A percentile compares a stretch with the other conserved stretches of the same genome.
Conservation (phyloP, 2,113 vertebrate species). For the Trematomus loennbergii region DNA sequence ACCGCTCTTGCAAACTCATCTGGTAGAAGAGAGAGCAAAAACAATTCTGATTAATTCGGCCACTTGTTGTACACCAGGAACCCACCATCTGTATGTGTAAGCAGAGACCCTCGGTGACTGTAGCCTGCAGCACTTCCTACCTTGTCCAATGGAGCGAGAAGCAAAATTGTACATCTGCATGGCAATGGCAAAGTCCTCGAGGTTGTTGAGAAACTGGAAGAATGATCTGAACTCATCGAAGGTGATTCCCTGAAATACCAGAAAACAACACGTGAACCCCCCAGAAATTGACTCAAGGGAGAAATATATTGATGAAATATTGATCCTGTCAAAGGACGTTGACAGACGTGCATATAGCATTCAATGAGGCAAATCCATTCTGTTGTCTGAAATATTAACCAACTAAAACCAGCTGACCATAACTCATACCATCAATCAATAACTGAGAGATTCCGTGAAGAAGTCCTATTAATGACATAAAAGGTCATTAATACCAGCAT, state of each 20-base stretch:
- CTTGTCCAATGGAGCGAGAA: slow-evolving; percentile 96
- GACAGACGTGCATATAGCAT: slow-evolving; percentile 35
- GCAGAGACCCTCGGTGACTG: not conserved
- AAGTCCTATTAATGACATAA: slow-evolving; percentile 41
- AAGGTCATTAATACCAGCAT: slow-evolving; percentile 44
- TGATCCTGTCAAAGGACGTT: slow-evolving; percentile 12
- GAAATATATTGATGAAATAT: not conserved
- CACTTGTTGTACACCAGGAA: not conserved
- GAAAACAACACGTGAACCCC: slow-evolving; percentile 11
- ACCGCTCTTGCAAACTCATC: slow-evolving; percentile 99
- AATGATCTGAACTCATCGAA: slow-evolving; percentile 99
- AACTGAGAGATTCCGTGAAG: slow-evolving; percentile 17
- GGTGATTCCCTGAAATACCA: slow-evolving; percentile 92
- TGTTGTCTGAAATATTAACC: slow-evolving; percentile 7
- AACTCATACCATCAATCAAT: not conserved
- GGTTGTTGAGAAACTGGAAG: slow-evolving; percentile 99
- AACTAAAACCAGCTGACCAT: not conserved
- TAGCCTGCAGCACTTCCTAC: slow-evolving; percentile 69
- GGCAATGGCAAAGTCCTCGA: slow-evolving; percentile 98
- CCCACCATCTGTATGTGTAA: not conserved
- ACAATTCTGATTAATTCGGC: not conserved
- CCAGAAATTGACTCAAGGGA: not conserved
- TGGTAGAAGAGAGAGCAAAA: slow-evolving; percentile 63
- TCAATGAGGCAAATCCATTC: slow-evolving; percentile 24
- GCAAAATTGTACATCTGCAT: slow-evolving; percentile 99